These are phyloP conservation scores for Psittacara wagleri DNA, from an alignment of 2,113 vertebrate genomes.

Conservation along the genomic window DNA sequence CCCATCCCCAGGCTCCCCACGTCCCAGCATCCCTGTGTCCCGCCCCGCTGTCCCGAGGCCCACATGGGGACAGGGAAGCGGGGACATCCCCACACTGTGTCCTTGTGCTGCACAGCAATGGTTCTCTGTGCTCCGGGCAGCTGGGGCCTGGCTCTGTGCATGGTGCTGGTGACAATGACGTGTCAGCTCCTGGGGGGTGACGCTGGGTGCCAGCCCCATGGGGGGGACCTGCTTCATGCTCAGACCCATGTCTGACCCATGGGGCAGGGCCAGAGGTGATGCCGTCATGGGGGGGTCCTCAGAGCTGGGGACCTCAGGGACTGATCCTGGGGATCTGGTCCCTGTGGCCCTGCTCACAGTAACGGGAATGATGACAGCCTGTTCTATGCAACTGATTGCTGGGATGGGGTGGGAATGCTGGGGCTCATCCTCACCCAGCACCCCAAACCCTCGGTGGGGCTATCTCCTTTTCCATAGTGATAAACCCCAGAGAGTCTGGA, in stretches of 20 bases:
- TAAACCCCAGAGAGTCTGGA: background rate
- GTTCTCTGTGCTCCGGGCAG: background rate
- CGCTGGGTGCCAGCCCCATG: background rate
- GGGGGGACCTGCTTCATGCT: background rate
- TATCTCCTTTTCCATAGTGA: background rate
- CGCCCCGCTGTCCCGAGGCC: background rate
- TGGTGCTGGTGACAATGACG: background rate
- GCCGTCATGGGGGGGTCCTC: background rate
- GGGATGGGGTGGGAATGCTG: background rate
- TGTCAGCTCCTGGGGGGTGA: background rate
- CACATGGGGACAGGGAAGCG: background rate
- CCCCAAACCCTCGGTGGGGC: background rate
- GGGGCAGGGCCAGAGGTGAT: background rate
- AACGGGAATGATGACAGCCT: background rate
- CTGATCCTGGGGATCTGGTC: too few species aligned
- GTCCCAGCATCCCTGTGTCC: background rate
- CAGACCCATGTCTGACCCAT: background rate
- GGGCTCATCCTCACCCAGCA: background rate
- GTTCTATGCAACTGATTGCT: background rate
- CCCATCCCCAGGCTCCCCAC: background rate
- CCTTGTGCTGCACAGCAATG: background rate
- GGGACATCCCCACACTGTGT: background rate
- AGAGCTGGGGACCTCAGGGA: fast-evolving
- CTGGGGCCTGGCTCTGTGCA: background rate
- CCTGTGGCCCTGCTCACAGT: background rate